Evolutionary conservation across 2,888 invertebrate species (phyloP).

Genomic region (Seira ritae): DNA sequence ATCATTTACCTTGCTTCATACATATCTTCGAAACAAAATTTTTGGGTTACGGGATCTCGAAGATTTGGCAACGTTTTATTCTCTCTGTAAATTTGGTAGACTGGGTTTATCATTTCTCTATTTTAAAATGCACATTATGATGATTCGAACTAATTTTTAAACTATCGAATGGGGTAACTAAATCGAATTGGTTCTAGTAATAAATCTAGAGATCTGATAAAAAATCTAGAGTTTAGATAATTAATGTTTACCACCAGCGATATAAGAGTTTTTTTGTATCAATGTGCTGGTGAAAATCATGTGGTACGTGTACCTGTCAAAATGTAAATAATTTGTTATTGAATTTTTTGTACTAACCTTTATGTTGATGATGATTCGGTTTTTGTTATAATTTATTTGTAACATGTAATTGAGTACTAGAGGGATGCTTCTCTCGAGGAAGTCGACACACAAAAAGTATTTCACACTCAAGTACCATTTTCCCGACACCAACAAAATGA

Average conservation of each 20-base stretch:
- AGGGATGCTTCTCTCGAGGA: neutral
- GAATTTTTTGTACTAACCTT: slow-evolving; percentile 10
- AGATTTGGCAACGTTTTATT: neutral
- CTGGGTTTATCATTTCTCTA: neutral
- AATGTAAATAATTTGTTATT: slow-evolving; percentile 53
- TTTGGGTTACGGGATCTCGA: neutral
- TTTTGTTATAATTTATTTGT: slow-evolving; percentile 31
- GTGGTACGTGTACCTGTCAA: slow-evolving; percentile 65
- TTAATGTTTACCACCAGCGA: slow-evolving; percentile 2
- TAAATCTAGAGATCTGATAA: neutral
- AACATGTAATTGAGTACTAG: neutral
- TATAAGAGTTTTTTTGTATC: neutral
- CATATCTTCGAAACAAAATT: neutral
- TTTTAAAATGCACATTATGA: neutral
- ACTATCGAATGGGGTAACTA: slow-evolving; percentile 9
- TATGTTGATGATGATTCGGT: slow-evolving; percentile 15
- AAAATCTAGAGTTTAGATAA: neutral
- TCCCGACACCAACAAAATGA: neutral
- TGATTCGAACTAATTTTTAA: slow-evolving; percentile 7
- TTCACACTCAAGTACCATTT: slow-evolving; percentile 7
- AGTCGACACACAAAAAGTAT: neutral
- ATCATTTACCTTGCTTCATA: neutral
- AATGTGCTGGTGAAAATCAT: slow-evolving; percentile 42
- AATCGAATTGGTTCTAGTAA: neutral
- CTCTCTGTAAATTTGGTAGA: neutral